Evolutionary conservation across 2,797 vertebrate genomes (phyloP), one percentile per base, ranked within the genome.

Genomic region (Loriculus beryllinus): DNA sequence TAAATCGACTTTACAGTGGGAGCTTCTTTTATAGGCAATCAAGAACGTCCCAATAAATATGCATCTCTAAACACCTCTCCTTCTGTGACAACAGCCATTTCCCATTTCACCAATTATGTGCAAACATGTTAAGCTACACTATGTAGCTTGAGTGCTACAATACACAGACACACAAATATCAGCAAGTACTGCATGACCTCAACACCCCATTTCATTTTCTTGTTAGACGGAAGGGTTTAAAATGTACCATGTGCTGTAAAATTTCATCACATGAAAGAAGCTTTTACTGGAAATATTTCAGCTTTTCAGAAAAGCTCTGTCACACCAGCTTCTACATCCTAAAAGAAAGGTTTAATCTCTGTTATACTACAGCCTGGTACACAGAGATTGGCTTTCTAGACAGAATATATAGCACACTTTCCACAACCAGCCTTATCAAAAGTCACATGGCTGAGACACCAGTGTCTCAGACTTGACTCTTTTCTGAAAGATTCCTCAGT

Each of bases 201-300:
- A 1, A 33, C 1, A 3, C 1, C 15, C 49, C 17, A 14, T 48
- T 59, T 10, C 37, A 45, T 1, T 2, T 1, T 2, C 22, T 3
- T 60, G 31, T 13, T 43, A 70, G 20, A 26, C 9, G 37, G 54
- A 76, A 87, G 9, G 18, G 13, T 59, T 60, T 37, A 31, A 59
- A 59, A 63, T 31, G 31, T 9, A 39, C 23, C 40, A 37, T 7
- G 19, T 74, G 64, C 37, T 60, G 69, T 14, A 71, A 20, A 28
- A 48, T 28, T 80, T 56, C 33, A 70, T 16, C 28, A 51, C 35
- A 19, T 4, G 6, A 52, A 80, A 67, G 43, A 42, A 19, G n/a
- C 17, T 63, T 9, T 28, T 59, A n/a, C 14, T 14, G 16, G 57
- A 9, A 78, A 15, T 31, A 49, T 7, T 75, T 62, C 31, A 68